phyloP scores from a whole-genome alignment of 1,140 invertebrate species.

The Limonius californicus region DNA sequence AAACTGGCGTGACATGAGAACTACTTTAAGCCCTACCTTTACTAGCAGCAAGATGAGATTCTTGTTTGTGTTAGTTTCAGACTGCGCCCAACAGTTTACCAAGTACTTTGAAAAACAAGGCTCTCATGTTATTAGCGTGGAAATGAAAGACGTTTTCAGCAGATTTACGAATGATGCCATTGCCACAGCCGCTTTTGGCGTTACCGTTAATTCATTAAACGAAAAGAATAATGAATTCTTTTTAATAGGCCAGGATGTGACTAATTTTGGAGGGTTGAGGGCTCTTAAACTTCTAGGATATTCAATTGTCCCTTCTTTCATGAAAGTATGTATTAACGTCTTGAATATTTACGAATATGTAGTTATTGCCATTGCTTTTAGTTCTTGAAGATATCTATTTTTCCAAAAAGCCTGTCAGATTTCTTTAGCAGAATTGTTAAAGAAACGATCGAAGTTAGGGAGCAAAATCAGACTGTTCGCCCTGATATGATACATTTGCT shows the following conservation, averaged over 20 bases:
- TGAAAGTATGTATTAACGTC: not conserved
- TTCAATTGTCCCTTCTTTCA: not conserved
- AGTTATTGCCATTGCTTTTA: constrained; percentile 30
- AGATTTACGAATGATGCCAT: constrained; percentile 28
- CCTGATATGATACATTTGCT: too few species aligned
- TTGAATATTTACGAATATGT: too few species aligned
- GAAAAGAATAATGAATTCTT: constrained; percentile 27
- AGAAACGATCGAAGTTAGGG: too few species aligned
- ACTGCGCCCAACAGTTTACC: constrained; percentile 39
- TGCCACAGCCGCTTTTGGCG: constrained; percentile 28
- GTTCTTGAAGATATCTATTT: too few species aligned
- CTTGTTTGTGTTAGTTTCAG: constrained; percentile 51
- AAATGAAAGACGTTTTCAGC: constrained; percentile 21
- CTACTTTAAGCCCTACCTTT: constrained; percentile 55
- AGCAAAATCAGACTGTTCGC: too few species aligned
- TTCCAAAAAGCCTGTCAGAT: too few species aligned
- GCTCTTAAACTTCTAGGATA: constrained; percentile 8
- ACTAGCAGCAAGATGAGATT: constrained; percentile 55
- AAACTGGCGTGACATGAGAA: constrained; percentile 55
- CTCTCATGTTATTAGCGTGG: constrained; percentile 5
- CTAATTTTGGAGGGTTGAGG: not conserved
- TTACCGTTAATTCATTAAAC: constrained; percentile 31
- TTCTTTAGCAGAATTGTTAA: too few species aligned
- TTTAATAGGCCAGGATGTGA: constrained; percentile 12
- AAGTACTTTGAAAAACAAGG: constrained; percentile 23